Base-by-base conservation (phyloP, 2,888 invertebrate genomes). In the Mythimna ferrago region DNA sequence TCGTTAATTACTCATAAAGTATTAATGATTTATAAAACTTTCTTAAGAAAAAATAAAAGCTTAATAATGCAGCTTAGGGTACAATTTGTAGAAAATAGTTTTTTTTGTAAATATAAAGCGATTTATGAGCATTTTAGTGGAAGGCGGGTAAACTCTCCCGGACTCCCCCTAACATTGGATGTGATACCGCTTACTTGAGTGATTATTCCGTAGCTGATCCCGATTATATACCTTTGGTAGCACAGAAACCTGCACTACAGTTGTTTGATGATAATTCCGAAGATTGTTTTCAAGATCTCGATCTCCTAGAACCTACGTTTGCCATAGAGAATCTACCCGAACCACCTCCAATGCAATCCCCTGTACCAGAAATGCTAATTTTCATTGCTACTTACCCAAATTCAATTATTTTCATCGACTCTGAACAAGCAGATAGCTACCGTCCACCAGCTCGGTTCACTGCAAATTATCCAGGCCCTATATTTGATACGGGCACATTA, bases 271-370 rank as follows among this genome's bases (percentile, higher is more conserved):
- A 71, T 58, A 65, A 69, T 64, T 74, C 60, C 56, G 61, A 74
- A 74, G 65, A 61, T 69, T 74, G 53, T 65, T 74, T 69, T 69
- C 65, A 73, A 73, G 69, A 69, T 69, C 65, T 69, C 65, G 73
- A 73, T 73, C 73, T 73, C 69, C 69, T 73, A 73, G 73, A 69
- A 74, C 65, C 73, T 65, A 74, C 65, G 69, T 74, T 74, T 69
- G 65, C 65, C 53, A 66, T 66, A n/a, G 64, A 64, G 32, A 66
- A 57, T 44, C 66, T 57, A 66, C 67, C 67, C 67, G 19, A 54
- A 54, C 48, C 38, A 67, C n/a, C 61, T 67, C 67, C 61, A 66
- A 73, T 66, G 66, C 60, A 66, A 71, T 71, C 64, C 51, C 58
- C 65, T 71, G 21, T 14, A 71, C 35, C 66, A 57, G 57, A 58